Base-by-base conservation (phyloP, 2,888 invertebrate species). In the Acholoe squamosa region DNA sequence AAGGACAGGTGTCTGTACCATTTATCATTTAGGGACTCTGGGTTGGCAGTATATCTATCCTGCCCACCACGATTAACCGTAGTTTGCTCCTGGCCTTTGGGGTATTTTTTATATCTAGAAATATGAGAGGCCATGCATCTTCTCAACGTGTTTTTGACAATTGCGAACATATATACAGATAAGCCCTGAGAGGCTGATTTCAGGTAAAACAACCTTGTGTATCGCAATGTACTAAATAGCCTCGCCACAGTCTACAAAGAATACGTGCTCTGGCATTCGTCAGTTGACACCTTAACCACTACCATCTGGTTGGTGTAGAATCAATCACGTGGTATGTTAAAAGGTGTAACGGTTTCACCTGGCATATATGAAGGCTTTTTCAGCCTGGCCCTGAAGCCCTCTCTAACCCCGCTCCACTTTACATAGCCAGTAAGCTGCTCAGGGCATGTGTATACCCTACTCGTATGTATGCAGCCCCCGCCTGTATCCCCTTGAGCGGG, bases 261-360 rank as follows among this genome's bases (percentile, higher is more conserved):
- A 43, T 43, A 43, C 33, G 80, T 33, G 34, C 33, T 14, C 33
- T 80, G 43, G 10, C 80, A 80, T 80, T 19, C 33, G 33, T 43
- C 80, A 80, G 3, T 10, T 43, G 25, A 43, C 43, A 43, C 43
- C 80, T n/a, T n/a, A 22, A 80, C 43, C 10, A 5, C 16, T 16
- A 80, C 80, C 80, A 80, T 22, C 33, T 80, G 80, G 19, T 33
- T n/a, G 25, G 43, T 25, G 43, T 33, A 34, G 80, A 80, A 80
- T 80, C 33, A 33, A 33, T 80, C 33, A 80, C 25, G 34, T 43
- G 16, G 34, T 43, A 80, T 33, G 80, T 33, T 80, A 80, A 80
- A 80, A 80, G 80, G 80, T 43, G 80, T 33, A 80, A 43, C 80
- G 34, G 80, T 80, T 43, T 80, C 80, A 80, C 80, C 80, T 80